Evolutionary conservation across 1,140 invertebrate species (phyloP).

Genomic region (Monomorium pharaonis): DNA sequence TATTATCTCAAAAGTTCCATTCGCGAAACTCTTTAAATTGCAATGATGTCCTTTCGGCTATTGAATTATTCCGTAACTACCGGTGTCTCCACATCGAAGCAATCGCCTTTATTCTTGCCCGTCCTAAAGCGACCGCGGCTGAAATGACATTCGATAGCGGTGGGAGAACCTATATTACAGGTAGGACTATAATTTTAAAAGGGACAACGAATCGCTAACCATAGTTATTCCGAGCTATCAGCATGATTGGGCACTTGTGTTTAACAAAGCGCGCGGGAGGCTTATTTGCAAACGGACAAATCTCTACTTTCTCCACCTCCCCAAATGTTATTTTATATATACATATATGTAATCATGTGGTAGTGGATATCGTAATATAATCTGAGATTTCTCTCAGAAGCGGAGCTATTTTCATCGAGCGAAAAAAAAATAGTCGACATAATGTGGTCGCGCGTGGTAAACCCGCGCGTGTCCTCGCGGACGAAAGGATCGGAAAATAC

Average conservation of each 20-base stretch:
- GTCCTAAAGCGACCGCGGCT: conserved; percentile 1
- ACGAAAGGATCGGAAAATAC: background rate
- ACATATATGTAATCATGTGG: too few species aligned
- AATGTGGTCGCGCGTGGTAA: background rate
- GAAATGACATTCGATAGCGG: conserved; percentile 27
- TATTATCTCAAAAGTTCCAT: conserved; percentile 2
- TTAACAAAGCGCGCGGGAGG: background rate
- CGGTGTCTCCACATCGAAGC: background rate
- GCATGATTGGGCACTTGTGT: background rate
- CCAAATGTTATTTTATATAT: background rate
- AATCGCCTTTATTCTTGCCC: conserved; percentile 33
- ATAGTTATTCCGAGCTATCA: conserved; percentile 16
- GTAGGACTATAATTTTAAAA: conserved; percentile 39
- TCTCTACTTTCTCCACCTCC: background rate
- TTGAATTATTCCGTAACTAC: conserved; percentile 45
- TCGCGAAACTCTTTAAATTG: background rate
- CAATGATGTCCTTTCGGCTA: conserved; percentile 22
- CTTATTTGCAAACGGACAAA: conserved; percentile 8
- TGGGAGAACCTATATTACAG: conserved; percentile 14
- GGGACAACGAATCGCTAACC: conserved; percentile 34
- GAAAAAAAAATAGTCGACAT: background rate
- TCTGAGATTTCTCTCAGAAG: background rate
- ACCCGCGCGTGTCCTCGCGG: background rate
- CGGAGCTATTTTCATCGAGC: background rate
- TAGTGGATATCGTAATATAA: background rate